Conservation (phyloP, 2,888 invertebrate species). For the Lasiommata megera region DNA sequence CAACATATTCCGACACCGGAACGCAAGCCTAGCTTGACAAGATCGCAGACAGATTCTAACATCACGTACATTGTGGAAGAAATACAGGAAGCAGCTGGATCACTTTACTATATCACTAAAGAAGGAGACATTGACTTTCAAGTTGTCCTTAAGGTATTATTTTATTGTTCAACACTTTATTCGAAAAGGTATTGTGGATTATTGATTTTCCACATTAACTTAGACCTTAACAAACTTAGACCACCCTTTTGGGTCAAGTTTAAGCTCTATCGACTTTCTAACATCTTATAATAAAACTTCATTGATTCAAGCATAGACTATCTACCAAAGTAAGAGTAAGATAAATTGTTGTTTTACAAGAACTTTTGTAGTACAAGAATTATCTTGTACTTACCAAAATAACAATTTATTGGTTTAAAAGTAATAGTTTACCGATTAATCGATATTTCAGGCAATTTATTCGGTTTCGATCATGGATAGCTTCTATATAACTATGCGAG, state of each 20-base stretch:
- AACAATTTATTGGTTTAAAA: too few species aligned
- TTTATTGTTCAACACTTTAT: not conserved
- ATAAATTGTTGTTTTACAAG: too few species aligned
- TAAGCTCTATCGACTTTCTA: too few species aligned
- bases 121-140: slow-evolving; percentile 97
- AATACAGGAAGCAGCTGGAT: slow-evolving; percentile 93
- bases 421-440: not conserved
- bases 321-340: too few species aligned
- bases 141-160: slow-evolving; percentile 88
- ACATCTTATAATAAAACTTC: too few species aligned
- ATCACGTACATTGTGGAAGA: slow-evolving; percentile 94
- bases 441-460: slow-evolving; percentile 87
- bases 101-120: slow-evolving; percentile 94
- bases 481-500: slow-evolving; percentile 90
- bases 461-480: slow-evolving; percentile 92
- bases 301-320: too few species aligned
- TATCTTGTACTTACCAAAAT: too few species aligned
- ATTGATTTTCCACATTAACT: too few species aligned
- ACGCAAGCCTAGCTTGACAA: slow-evolving; percentile 86
- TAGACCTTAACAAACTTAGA: too few species aligned
- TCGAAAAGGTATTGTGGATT: too few species aligned
- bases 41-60: slow-evolving; percentile 96
- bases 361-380: too few species aligned
- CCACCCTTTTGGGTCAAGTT: too few species aligned
- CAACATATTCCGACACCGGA: slow-evolving; percentile 82